Conservation (phyloP, 1,140 invertebrate species). For the Drosophila takahashii region DNA sequence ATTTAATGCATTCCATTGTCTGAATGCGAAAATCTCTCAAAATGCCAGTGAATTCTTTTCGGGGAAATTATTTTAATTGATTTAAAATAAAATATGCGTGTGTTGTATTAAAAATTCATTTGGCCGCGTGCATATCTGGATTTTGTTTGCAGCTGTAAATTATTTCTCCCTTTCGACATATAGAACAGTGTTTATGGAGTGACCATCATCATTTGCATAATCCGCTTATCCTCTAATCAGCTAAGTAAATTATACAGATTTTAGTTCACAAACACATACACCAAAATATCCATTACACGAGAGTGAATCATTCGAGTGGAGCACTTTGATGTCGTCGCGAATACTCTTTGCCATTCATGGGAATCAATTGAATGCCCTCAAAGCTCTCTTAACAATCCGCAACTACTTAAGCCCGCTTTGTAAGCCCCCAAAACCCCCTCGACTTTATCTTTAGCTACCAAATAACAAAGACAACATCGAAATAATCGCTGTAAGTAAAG, state of each 20-base stretch:
- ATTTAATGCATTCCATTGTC: conserved; percentile 43
- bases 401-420: conserved; percentile 71
- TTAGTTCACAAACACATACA: not conserved
- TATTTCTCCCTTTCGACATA: conserved; percentile 6
- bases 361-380: conserved; percentile 62
- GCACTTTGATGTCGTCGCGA: conserved; percentile 51
- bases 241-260: conserved; percentile 54
- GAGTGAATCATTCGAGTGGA: conserved; percentile 18
- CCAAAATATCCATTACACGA: conserved; percentile 25
- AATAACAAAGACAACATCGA: conserved; percentile 66
- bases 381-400: conserved; percentile 55
- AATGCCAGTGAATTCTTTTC: conserved; percentile 22
- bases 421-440: conserved; percentile 6
- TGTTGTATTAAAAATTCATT: conserved; percentile 67
- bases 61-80: conserved; percentile 59
- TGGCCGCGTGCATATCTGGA: conserved; percentile 12
- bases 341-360: conserved; percentile 49
- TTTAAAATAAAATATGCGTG: conserved; percentile 66
- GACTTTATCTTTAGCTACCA: conserved; percentile 16
- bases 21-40: conserved; percentile 19
- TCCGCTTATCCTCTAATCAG: conserved; percentile 70
- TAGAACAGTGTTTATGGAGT: conserved; percentile 33
- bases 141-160: conserved; percentile 20
- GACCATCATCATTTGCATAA: conserved; percentile 63
- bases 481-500: conserved; percentile 61